phyloP scores from a whole-genome alignment of 2,888 invertebrate species.

The Hetaerina titia region DNA sequence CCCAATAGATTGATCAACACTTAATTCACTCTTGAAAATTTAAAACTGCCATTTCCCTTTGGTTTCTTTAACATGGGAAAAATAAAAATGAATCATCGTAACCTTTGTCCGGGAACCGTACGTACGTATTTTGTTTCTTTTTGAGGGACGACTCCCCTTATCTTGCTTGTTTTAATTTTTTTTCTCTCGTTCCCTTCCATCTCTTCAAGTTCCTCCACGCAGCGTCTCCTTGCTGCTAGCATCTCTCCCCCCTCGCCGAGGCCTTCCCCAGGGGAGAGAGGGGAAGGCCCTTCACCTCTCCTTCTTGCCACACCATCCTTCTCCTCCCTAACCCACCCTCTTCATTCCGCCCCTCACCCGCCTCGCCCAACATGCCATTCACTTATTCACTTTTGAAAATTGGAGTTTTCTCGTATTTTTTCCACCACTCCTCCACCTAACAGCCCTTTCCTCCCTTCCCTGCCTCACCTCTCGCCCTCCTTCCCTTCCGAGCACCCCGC shows the following conservation, averaged over 20 bases:
- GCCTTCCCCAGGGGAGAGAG: not conserved
- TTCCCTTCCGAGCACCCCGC: not conserved
- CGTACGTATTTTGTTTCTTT: not conserved
- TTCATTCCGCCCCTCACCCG: not conserved
- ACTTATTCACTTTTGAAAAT: constrained; percentile 65
- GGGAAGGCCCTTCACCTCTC: not conserved
- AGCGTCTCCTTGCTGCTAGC: not conserved
- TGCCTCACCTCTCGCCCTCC: not conserved
- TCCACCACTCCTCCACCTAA: not conserved
- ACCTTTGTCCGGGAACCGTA: not conserved
- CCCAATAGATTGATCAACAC: not conserved
- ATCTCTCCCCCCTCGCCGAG: not conserved
- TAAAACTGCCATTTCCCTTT: not conserved
- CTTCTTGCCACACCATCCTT: not conserved
- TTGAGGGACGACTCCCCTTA: not conserved
- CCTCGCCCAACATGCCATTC: constrained; percentile 36
- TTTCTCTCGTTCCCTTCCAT: not conserved
- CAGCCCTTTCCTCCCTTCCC: not conserved
- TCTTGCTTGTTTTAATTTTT: not conserved
- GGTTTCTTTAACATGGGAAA: not conserved
- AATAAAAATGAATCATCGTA: not conserved
- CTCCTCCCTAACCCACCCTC: not conserved
- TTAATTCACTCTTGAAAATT: not conserved
- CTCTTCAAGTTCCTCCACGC: not conserved
- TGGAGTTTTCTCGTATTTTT: constrained; percentile 46